Evolutionary conservation across 1,140 invertebrate species (phyloP).

Genomic region (Gonatopus flavifemur): DNA sequence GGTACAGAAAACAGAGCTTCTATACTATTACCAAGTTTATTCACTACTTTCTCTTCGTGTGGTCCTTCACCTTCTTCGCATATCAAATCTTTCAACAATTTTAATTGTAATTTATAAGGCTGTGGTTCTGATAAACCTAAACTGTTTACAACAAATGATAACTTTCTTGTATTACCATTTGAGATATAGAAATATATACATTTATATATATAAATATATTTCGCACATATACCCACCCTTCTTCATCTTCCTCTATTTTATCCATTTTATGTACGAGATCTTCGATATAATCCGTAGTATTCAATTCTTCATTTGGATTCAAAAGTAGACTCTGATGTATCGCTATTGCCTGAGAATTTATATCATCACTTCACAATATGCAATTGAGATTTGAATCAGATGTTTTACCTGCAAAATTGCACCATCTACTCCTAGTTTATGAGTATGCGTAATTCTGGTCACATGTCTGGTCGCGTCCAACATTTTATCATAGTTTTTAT

Average conservation of each 20-base stretch:
- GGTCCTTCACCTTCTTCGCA: constrained; percentile 45
- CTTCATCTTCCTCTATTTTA: constrained; percentile 60
- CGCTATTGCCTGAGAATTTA: constrained; percentile 61
- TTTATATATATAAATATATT: constrained; percentile 1
- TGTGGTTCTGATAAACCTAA: constrained; percentile 38
- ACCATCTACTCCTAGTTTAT: constrained; percentile 68
- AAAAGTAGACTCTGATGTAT: constrained; percentile 59
- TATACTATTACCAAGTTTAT: constrained; percentile 65
- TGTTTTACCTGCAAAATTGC: constrained; percentile 64
- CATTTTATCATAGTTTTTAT: constrained; percentile 58
- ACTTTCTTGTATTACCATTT: constrained; percentile 4
- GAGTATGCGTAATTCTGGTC: constrained; percentile 70
- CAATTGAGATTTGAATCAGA: background rate
- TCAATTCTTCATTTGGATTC: constrained; percentile 53
- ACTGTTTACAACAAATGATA: constrained; percentile 25
- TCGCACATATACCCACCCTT: constrained; percentile 39
- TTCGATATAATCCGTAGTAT: constrained; percentile 59
- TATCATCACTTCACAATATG: background rate
- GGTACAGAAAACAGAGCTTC: constrained; percentile 73
- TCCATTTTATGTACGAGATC: constrained; percentile 65
- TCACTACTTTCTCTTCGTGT: constrained; percentile 58
- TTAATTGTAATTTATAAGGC: constrained; percentile 60
- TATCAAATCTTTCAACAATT: constrained; percentile 54
- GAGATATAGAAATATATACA: background rate
- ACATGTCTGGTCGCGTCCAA: constrained; percentile 57